A percentile compares a stretch with the other conserved stretches of the same genome.
These are phyloP conservation scores for Aporophyla nigra DNA, from an alignment of 2,888 invertebrate species.

Conservation along the genomic window DNA sequence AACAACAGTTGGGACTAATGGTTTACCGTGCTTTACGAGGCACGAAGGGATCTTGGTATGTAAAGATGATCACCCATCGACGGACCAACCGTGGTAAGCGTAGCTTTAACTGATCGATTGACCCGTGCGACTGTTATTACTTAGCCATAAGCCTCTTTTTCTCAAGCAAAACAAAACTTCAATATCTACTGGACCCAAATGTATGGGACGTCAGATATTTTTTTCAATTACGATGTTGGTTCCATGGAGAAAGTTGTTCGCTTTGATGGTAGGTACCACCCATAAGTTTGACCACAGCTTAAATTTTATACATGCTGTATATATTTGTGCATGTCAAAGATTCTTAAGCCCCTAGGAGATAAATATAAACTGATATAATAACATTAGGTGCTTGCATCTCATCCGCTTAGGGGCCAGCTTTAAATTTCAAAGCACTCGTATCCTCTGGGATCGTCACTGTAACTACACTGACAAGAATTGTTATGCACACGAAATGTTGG, in stretches of 20 bases:
- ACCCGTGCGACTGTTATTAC: too few species aligned
- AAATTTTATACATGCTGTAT: not conserved
- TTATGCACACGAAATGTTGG: constrained; percentile 20
- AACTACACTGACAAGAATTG: constrained; percentile 27
- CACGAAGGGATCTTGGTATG: not conserved
- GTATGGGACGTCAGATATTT: not conserved
- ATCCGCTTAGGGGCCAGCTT: constrained; percentile 42
- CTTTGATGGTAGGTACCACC: not conserved
- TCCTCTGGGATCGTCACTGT: constrained; percentile 34
- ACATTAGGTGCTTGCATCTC: constrained; percentile 29
- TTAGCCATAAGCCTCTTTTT: too few species aligned
- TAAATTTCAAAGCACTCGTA: constrained; percentile 38
- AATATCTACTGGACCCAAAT: not conserved
- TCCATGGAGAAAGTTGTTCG: not conserved
- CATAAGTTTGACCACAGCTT: not conserved
- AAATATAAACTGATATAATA: constrained; percentile 23
- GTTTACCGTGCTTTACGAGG: not conserved
- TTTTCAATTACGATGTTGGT: not conserved
- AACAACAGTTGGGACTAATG: not conserved
- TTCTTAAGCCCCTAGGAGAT: not conserved
- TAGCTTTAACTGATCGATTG: too few species aligned
- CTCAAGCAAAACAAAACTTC: not conserved
- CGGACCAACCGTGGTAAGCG: too few species aligned
- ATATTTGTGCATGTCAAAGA: constrained; percentile 7
- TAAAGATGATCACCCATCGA: too few species aligned